Base-by-base conservation (phyloP, 2,888 invertebrate species). In the Philereme vetulata region DNA sequence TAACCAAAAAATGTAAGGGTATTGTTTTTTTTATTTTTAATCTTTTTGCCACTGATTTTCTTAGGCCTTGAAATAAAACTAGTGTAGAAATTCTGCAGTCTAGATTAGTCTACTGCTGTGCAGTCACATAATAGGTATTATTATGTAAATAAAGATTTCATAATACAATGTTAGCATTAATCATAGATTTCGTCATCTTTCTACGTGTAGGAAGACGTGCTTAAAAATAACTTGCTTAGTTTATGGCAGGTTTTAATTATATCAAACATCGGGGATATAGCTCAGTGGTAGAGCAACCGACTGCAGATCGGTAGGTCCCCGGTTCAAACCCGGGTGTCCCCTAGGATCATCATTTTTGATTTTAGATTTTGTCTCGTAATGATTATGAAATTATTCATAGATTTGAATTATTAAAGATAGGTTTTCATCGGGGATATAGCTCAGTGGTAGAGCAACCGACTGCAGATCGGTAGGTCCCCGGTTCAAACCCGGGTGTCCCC, bases 251-350 rank as follows among this genome's bases (percentile, higher is more conserved):
- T 34, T 52, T 52, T 48, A 7, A 48, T 3, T 10, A 0, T 0
- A 10, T 0, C n/a, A 8, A 9, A 5, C 21, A 48, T 51, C 51
- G 62, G 62, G 62, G 62, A 62, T 62, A 62, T 62, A 62, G 62
- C 62, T 59, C 51, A 57, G 60, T 60, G 60, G 56, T 57, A 57
- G 60, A 60, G 60, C 60, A 64, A 60, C 56, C 64, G 57, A 64
- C 56, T 60, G 56, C 62, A 62, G 49, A 59, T 59, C 53, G 57
- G 52, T 61, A 58, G 42, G 64, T 49, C 60, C 53, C 64, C 49
- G 62, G 62, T 62, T 62, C 62, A 62, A 62, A 62, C 58, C 53
- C 54, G 54, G 58, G 51, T 54, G 60, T 62, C 51, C 56, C 62
- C 62, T 62, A 44, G 8, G 8, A 4, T 4, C 4, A 8, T 6